phyloP scores from a whole-genome alignment of 2,888 invertebrate species.

The Timandra comae region DNA sequence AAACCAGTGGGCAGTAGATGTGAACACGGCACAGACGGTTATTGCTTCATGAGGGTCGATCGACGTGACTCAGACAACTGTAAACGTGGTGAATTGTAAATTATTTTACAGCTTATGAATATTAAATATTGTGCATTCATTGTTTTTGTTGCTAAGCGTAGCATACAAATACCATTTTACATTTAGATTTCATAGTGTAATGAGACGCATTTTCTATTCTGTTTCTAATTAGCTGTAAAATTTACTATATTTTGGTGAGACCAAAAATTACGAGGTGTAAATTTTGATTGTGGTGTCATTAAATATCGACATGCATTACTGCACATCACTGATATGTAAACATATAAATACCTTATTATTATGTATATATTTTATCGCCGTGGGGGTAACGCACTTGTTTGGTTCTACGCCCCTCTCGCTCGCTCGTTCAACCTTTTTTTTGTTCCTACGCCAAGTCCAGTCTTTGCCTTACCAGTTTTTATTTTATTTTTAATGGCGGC shows the following conservation, averaged over 20 bases:
- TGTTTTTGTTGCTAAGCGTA: slow-evolving; percentile 11
- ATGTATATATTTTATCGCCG: slow-evolving; percentile 55
- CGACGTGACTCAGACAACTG: slow-evolving; percentile 6
- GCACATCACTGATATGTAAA: slow-evolving; percentile 51
- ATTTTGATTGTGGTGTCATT: too few species aligned
- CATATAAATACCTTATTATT: too few species aligned
- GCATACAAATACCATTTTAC: too few species aligned
- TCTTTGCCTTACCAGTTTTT: slow-evolving; percentile 61
- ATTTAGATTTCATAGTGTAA: too few species aligned
- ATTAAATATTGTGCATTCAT: too few species aligned
- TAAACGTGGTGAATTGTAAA: slow-evolving; percentile 2
- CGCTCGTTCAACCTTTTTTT: slow-evolving; percentile 45
- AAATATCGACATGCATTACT: too few species aligned
- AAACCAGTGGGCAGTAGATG: slow-evolving; percentile 6
- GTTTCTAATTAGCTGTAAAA: too few species aligned
- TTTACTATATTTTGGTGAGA: too few species aligned
- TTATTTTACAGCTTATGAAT: neutral
- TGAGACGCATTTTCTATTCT: too few species aligned
- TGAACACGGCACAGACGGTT: slow-evolving; percentile 2
- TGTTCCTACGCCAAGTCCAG: slow-evolving; percentile 49
- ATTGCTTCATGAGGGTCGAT: slow-evolving; percentile 1
- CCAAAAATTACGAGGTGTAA: too few species aligned
- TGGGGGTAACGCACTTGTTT: slow-evolving; percentile 75
- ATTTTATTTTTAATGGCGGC: slow-evolving; percentile 56
- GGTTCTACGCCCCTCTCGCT: slow-evolving; percentile 50